phyloP scores from a whole-genome alignment of 53 echinoderm and acorn worm species.

The Hippasteria phrygiana region DNA sequence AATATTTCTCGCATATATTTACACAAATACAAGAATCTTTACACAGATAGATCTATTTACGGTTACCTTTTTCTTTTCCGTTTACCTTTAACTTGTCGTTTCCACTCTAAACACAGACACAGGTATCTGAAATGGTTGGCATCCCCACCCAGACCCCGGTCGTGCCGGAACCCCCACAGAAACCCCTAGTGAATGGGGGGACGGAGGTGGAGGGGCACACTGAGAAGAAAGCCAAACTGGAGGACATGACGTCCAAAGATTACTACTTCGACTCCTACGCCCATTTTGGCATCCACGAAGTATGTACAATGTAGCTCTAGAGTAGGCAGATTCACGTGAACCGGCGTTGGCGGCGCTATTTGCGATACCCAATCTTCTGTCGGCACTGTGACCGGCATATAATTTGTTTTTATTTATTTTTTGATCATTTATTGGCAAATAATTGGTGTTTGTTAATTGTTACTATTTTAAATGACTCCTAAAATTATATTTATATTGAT shows the following conservation, averaged over 20 bases:
- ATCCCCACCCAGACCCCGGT: background rate
- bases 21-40: too few relatives aligned
- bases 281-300: constrained; percentile 99
- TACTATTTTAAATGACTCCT: too few relatives aligned
- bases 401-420: too few relatives aligned
- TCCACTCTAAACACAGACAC: constrained; percentile 25
- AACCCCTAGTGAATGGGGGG: constrained; percentile 58
- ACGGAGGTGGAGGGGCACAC: constrained; percentile 47
- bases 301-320: constrained; percentile 9
- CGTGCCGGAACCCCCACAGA: background rate
- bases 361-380: too few relatives aligned
- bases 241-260: constrained; percentile 96
- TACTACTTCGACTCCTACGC: constrained; percentile 99
- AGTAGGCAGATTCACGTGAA: too few relatives aligned
- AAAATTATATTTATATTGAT: too few relatives aligned
- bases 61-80: background rate
- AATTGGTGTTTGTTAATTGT: too few relatives aligned
- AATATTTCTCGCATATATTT: too few relatives aligned
- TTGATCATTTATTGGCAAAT: too few relatives aligned
- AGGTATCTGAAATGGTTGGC: constrained; percentile 30
- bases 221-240: constrained; percentile 72
- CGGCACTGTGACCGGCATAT: too few relatives aligned
- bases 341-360: too few relatives aligned
- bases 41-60: too few relatives aligned
- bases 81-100: background rate